Conservation (phyloP, 2,113 vertebrate species). For the Sorex fumeus region DNA sequence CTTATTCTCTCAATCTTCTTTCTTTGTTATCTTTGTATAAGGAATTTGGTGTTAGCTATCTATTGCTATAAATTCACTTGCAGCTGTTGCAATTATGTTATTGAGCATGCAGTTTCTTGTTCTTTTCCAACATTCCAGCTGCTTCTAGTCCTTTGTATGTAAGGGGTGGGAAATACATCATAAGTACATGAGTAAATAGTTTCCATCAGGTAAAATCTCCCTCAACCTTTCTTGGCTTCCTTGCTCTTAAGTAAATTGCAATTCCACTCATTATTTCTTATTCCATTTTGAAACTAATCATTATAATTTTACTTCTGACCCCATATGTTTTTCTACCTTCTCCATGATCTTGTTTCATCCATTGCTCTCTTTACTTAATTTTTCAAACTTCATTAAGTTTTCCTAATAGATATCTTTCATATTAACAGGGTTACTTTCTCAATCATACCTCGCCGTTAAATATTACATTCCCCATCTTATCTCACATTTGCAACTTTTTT, state of each 20-base stretch:
- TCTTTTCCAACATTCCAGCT: constrained; percentile 42
- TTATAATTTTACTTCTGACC: neutral
- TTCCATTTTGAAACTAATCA: constrained; percentile 20
- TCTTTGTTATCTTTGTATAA: constrained; percentile 26
- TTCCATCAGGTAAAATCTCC: constrained; percentile 52
- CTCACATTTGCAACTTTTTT: neutral
- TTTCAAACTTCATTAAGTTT: neutral
- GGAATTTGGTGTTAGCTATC: neutral
- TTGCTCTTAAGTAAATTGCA: neutral
- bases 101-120: constrained; percentile 47
- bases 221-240: neutral
- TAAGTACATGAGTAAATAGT: constrained; percentile 56
- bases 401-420: neutral
- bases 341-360: neutral
- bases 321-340: neutral
- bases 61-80: constrained; percentile 1
- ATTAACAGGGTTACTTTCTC: neutral
- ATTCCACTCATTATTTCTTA: neutral
- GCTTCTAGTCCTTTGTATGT: constrained; percentile 31
- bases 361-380: neutral
- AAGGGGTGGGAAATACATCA: constrained; percentile 45
- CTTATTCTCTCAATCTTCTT: neutral
- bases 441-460: neutral
- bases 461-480: neutral
- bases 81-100: constrained; percentile 61